Conservation (phyloP, 2,888 invertebrate species). For the Drosophila falleni region DNA sequence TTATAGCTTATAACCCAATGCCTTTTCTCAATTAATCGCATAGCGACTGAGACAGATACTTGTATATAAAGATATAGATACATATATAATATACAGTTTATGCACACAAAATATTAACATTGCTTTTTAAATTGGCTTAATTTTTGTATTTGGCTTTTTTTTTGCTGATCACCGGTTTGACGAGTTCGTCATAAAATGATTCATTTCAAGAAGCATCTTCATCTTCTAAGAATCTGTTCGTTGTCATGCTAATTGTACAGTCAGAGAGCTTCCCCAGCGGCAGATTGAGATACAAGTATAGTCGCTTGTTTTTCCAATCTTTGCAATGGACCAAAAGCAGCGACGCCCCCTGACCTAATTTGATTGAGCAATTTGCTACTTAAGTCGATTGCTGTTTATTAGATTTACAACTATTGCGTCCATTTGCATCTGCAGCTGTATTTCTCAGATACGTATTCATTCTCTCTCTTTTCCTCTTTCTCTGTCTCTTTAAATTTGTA, state of each 20-base stretch:
- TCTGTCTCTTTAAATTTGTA: neutral
- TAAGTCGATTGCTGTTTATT: slow-evolving; percentile 62
- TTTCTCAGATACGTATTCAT: slow-evolving; percentile 40
- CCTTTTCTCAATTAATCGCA: slow-evolving; percentile 55
- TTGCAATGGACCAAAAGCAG: slow-evolving; percentile 31
- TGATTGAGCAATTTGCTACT: slow-evolving; percentile 71
- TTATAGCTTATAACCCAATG: slow-evolving; percentile 61
- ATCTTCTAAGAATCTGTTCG: slow-evolving; percentile 45
- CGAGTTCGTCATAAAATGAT: slow-evolving; percentile 49
- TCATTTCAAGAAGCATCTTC: slow-evolving; percentile 32
- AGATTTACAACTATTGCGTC: slow-evolving; percentile 58
- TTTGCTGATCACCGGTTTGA: slow-evolving; percentile 51
- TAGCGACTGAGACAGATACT: slow-evolving; percentile 14
- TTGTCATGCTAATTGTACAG: slow-evolving; percentile 58
- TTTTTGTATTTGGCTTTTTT: slow-evolving; percentile 5
- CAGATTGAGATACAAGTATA: slow-evolving; percentile 20
- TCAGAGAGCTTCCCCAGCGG: slow-evolving; percentile 36
- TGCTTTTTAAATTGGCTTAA: slow-evolving; percentile 32
- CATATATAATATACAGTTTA: neutral
- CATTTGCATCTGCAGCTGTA: slow-evolving; percentile 56
- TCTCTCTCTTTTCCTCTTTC: neutral
- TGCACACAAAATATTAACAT: slow-evolving; percentile 19
- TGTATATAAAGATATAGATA: slow-evolving; percentile 5
- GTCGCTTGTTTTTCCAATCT: slow-evolving; percentile 33
- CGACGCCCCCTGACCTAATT: slow-evolving; percentile 68